Percentiles rank a stretch among this genome's conserved stretches.
phyloP scores from a whole-genome alignment of 1,140 invertebrate genomes.

The Leptinotarsa lineolata region DNA sequence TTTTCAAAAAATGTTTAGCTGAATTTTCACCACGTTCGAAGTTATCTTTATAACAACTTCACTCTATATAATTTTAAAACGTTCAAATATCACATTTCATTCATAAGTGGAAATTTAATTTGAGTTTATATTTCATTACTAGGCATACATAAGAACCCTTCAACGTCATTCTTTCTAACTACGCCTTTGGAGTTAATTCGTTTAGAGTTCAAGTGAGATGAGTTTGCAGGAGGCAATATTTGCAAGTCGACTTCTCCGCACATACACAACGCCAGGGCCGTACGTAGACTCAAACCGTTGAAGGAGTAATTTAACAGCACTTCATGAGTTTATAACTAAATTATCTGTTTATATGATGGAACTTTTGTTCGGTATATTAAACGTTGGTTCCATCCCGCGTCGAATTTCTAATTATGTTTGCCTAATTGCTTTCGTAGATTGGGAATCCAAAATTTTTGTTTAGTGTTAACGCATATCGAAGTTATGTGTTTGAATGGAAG shows the following conservation, averaged over 20 bases:
- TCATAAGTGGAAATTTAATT: too few relatives aligned
- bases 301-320: slow-evolving; percentile 22
- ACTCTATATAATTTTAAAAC: too few relatives aligned
- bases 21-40: too few relatives aligned
- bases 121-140: too few relatives aligned
- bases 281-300: slow-evolving; percentile 1
- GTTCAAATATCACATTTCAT: too few relatives aligned
- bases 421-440: slow-evolving; percentile 2
- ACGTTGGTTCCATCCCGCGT: background rate
- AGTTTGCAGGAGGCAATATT: slow-evolving; percentile 10
- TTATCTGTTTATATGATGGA: slow-evolving; percentile 17
- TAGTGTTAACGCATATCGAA: background rate
- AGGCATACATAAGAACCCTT: too few relatives aligned
- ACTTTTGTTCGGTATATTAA: slow-evolving; percentile 20
- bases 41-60: too few relatives aligned
- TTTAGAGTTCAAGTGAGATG: slow-evolving; percentile 13
- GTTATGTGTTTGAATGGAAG: background rate
- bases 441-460: background rate
- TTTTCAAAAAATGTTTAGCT: too few relatives aligned
- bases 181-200: background rate
- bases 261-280: slow-evolving; percentile 8
- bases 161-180: too few relatives aligned
- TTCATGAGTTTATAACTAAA: slow-evolving; percentile 24
- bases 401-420: background rate
- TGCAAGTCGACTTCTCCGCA: slow-evolving; percentile 15